Percentiles rank a stretch among this genome's conserved stretches.
Conservation (phyloP, 2,888 invertebrate genomes). For the Tanytarsus gracilentus region DNA sequence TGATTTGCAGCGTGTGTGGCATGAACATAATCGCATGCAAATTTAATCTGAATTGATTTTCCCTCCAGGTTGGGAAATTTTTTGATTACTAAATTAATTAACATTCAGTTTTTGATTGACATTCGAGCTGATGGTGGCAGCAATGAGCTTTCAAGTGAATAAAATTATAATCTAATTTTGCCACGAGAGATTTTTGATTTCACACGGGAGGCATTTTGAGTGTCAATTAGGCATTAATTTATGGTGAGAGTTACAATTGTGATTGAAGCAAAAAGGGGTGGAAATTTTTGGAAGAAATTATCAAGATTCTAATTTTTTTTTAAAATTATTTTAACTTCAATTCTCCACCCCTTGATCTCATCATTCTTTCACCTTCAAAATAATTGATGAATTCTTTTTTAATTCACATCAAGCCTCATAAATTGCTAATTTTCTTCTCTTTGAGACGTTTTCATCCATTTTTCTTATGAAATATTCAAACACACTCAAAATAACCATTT, state of each 20-base stretch:
- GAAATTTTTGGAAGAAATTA: too few relatives aligned
- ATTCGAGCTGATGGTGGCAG: too few relatives aligned
- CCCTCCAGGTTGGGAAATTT: slow-evolving; percentile 1
- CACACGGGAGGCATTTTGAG: neutral
- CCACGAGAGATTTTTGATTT: too few relatives aligned
- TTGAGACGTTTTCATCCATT: neutral
- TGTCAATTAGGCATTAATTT: neutral
- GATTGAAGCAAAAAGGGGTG: slow-evolving; percentile 1
- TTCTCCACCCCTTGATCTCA: neutral
- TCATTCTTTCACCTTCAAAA: neutral
- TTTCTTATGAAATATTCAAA: neutral
- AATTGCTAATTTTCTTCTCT: slow-evolving; percentile 10
- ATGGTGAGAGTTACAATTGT: neutral
- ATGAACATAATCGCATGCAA: slow-evolving; percentile 12
- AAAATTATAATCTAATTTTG: neutral
- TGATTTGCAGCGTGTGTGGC: slow-evolving; percentile 23
- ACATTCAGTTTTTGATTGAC: neutral
- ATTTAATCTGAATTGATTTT: slow-evolving; percentile 1
- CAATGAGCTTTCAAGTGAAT: neutral
- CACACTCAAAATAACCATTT: slow-evolving; percentile 5
- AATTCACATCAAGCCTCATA: too few relatives aligned
- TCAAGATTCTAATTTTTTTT: neutral
- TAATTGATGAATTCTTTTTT: slow-evolving; percentile 10
- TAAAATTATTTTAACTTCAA: neutral
- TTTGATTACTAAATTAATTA: neutral